Evolutionary conservation across 1,140 invertebrate genomes (phyloP), one percentile per base, ranked within the genome.

Genomic region (Zophobas atratus): DNA sequence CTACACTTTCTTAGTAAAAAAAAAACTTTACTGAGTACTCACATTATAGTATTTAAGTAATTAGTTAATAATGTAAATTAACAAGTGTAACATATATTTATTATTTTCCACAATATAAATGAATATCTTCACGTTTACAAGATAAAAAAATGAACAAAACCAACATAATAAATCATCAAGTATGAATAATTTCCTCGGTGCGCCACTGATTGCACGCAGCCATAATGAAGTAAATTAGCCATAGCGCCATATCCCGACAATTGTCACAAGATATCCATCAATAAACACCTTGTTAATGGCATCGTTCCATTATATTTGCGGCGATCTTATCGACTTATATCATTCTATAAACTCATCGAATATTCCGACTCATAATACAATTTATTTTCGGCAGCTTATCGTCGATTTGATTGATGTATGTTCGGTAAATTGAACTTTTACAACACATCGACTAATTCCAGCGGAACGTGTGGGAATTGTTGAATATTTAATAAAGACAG

Each of bases 251-350:
- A 70, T 78, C 48, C 60, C 38, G 71, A 53, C 63, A 75, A 78
- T 78, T 78, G 77, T 75, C 73, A 78, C 73, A 53, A 75, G 77
- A 78, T 78, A 78, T 75, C 43, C 77, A 78, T 78, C 77, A 70
- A 75, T 70, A 75, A 78, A 78, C 77, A 78, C 77, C 73, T 78
- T 49, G 48, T 57, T 74, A 75, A 76, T 70, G 63, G 48, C 46
- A 63, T 1, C 56, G 20, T 6, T 48, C 36, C 35, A 75, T 75
- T 75, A 75, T 75, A 55, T 73, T 75, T 75, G 51, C 48, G 35
- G 46, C 70, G 70, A 72, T 72, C 46, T 72, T 72, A 72, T 72
- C 70, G 70, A 72, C 70, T 72, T 51, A 46, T 72, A 72, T 72
- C 70, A 55, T 49, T 72, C 38, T 20, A 67, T 43, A 43, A 43